A percentile compares a stretch with the other conserved stretches of the same genome.
Evolutionary conservation across 2,888 invertebrate species (phyloP).

Genomic region (Xiphydria camelus): DNA sequence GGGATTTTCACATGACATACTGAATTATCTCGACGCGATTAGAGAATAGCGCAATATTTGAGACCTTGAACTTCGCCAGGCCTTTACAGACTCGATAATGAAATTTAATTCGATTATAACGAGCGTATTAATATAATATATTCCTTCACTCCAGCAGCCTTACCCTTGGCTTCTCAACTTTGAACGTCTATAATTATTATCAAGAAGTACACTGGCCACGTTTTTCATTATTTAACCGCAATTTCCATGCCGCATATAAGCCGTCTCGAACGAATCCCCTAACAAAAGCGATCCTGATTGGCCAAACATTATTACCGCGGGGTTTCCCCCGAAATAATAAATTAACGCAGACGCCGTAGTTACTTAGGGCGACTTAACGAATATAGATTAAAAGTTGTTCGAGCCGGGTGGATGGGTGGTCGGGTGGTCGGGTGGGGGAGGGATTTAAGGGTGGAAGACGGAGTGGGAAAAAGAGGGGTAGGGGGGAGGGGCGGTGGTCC

Average conservation of each 20-base stretch:
- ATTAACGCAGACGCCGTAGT: slow-evolving; percentile 46
- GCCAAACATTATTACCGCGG: slow-evolving; percentile 6
- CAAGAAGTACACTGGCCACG: no score
- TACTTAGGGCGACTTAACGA: slow-evolving; percentile 54
- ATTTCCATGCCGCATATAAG: no score
- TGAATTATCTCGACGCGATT: no score
- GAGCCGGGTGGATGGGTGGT: slow-evolving; percentile 27
- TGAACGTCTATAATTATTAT: no score
- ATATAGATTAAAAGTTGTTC: slow-evolving; percentile 56
- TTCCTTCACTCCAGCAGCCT: background rate
- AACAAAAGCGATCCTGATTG: background rate
- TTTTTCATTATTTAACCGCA: no score
- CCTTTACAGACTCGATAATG: no score
- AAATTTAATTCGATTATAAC: no score
- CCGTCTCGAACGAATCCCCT: background rate
- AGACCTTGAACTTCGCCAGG: no score
- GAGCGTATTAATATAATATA: no score
- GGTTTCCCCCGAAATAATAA: slow-evolving; percentile 39
- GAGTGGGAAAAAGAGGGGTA: slow-evolving; percentile 17
- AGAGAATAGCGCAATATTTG: no score
- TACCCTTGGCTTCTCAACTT: background rate
- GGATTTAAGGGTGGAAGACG: slow-evolving; percentile 13
- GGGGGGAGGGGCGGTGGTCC: slow-evolving; percentile 7
- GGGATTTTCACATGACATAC: no score
- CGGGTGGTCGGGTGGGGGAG: slow-evolving; percentile 10